Percentiles rank a stretch among this genome's conserved stretches.
phyloP scores from a whole-genome alignment of 2,797 vertebrate species.

The Mallotus villosus region DNA sequence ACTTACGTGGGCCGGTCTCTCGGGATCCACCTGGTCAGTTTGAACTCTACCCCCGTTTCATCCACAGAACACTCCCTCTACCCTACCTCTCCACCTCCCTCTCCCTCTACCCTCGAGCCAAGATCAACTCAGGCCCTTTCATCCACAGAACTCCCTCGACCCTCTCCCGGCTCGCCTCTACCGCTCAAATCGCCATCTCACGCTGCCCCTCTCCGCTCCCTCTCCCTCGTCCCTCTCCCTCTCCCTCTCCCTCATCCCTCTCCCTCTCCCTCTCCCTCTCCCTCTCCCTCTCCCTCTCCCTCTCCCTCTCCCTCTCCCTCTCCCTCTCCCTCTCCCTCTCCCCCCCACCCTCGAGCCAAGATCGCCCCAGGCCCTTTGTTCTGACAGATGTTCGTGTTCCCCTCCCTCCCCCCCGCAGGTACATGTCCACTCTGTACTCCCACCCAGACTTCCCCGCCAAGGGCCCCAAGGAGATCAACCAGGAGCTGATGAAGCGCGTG shows the following conservation, averaged over 20 bases:
- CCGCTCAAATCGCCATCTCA: too few species aligned
- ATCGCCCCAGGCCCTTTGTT: constrained; percentile 68
- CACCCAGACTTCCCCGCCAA: constrained; percentile 90
- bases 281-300: too few species aligned
- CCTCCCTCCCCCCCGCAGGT: constrained; percentile 73
- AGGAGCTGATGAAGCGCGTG: constrained; percentile 89
- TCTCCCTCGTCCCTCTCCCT: too few species aligned
- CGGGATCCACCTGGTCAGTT: constrained; percentile 93
- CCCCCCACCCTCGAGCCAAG: too few species aligned
- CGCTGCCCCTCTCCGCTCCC: too few species aligned
- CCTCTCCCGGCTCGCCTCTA: too few species aligned
- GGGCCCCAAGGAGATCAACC: constrained; percentile 90
- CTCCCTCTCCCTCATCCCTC: too few species aligned
- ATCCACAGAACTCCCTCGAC: too few species aligned
- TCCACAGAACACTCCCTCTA: neutral
- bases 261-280: too few species aligned
- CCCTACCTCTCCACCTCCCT: neutral
- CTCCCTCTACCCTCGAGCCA: too few species aligned
- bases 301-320: too few species aligned
- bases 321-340: neutral
- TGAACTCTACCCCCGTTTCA: neutral
- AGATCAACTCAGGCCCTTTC: too few species aligned
- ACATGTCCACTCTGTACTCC: constrained; percentile 93
- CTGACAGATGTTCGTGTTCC: neutral
- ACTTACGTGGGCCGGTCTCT: constrained; percentile 93